These are phyloP conservation scores for Labeo calbasu DNA, from an alignment of 2,797 vertebrate species.

Conservation along the genomic window DNA sequence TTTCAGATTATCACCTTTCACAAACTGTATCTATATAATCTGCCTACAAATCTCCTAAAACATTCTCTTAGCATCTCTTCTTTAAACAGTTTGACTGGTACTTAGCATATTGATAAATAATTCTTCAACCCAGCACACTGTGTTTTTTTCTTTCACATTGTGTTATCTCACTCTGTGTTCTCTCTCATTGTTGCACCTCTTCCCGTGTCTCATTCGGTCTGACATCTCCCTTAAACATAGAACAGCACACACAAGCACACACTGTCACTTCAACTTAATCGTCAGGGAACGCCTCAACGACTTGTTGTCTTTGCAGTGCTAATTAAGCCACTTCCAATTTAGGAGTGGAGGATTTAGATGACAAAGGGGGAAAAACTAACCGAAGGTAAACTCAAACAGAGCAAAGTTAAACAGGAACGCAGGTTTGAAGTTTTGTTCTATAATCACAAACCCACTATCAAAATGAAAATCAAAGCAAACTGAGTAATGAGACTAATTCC, in stretches of 20 bases:
- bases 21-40: background rate
- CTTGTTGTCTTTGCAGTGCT: conserved; percentile 48
- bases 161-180: conserved; percentile 29
- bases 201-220: conserved; percentile 32
- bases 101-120: conserved; percentile 10
- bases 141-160: conserved; percentile 9
- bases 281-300: conserved; percentile 26
- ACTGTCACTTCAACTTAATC: conserved; percentile 48
- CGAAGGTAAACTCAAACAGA: conserved; percentile 9
- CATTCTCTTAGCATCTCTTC: background rate
- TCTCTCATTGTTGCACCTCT: conserved; percentile 14
- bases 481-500: background rate
- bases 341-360: conserved; percentile 36
- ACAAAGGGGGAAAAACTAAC: conserved; percentile 35
- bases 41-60: background rate
- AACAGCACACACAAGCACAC: conserved; percentile 38
- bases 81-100: background rate
- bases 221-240: conserved; percentile 25
- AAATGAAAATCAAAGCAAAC: background rate
- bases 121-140: background rate
- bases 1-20: background rate
- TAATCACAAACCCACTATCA: background rate
- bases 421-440: background rate
- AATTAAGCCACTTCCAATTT: conserved; percentile 56
- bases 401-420: background rate